Conservation (phyloP, 2,113 vertebrate species). For the Thryonomys swinderianus region DNA sequence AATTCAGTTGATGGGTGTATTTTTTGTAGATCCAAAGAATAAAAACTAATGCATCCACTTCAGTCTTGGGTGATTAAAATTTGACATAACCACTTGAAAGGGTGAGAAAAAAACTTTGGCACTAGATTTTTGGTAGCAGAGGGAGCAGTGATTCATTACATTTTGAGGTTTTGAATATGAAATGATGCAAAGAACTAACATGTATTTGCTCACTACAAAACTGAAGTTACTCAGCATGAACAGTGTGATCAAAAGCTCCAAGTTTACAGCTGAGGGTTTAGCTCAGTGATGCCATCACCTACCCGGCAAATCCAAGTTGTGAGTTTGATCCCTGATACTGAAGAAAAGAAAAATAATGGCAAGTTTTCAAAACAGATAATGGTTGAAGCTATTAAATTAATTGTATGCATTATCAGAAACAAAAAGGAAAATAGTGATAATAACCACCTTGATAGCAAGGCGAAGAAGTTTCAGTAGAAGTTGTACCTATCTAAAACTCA, state of each 20-base stretch:
- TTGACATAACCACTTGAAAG: not conserved
- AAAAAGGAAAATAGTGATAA: not conserved
- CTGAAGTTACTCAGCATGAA: not conserved
- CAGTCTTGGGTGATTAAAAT: not conserved
- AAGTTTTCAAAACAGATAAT: not conserved
- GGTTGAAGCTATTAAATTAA: not conserved
- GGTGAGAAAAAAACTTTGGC: not conserved
- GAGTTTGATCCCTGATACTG: no score
- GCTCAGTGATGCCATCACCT: no score
- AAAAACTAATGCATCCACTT: constrained; percentile 12
- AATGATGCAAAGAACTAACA: not conserved
- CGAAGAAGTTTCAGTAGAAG: not conserved
- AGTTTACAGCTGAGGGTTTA: no score
- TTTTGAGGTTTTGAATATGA: not conserved
- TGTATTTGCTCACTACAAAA: not conserved
- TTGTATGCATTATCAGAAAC: not conserved
- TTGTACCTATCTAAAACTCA: not conserved
- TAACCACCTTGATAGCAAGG: not conserved
- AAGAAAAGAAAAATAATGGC: not conserved
- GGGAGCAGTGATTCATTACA: not conserved
- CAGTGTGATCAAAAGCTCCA: not conserved
- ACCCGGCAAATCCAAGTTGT: no score
- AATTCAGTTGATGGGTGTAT: not conserved
- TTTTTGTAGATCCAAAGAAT: not conserved
- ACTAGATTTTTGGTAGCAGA: not conserved